These are phyloP conservation scores for Coronaproctus castanopsis DNA, from an alignment of 2,888 invertebrate genomes.

Conservation along the genomic window DNA sequence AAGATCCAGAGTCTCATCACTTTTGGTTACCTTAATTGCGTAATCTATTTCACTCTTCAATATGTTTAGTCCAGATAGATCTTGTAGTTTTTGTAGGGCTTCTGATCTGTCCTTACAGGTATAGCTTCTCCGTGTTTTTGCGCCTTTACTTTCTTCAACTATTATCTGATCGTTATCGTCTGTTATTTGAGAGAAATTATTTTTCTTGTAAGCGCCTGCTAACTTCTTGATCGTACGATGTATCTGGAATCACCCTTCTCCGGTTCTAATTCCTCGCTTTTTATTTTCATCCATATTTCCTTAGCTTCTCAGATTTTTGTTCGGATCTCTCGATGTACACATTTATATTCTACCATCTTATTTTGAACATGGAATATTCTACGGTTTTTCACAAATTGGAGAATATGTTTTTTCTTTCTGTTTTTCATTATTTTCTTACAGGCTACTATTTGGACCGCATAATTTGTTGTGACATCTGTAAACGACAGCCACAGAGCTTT, in stretches of 20 bases:
- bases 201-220: neutral
- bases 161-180: neutral
- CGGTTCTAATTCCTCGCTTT: neutral
- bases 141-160: neutral
- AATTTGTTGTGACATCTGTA: too few species aligned
- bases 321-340: neutral
- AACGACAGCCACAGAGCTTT: too few species aligned
- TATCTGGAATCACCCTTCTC: too few species aligned
- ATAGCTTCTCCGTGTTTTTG: neutral
- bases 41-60: neutral
- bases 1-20: neutral
- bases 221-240: too few species aligned
- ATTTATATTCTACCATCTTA: too few species aligned
- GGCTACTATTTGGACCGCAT: too few species aligned
- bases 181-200: neutral
- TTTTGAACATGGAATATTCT: too few species aligned
- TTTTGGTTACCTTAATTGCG: neutral
- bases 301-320: neutral
- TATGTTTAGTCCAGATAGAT: neutral
- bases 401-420: too few species aligned
- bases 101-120: neutral
- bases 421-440: too few species aligned
- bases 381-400: too few species aligned
- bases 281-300: neutral
- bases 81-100: neutral